Evolutionary conservation across 2,888 invertebrate genomes (phyloP), one percentile per base, ranked within the genome.

Genomic region (Pseudolycoriella hygida): DNA sequence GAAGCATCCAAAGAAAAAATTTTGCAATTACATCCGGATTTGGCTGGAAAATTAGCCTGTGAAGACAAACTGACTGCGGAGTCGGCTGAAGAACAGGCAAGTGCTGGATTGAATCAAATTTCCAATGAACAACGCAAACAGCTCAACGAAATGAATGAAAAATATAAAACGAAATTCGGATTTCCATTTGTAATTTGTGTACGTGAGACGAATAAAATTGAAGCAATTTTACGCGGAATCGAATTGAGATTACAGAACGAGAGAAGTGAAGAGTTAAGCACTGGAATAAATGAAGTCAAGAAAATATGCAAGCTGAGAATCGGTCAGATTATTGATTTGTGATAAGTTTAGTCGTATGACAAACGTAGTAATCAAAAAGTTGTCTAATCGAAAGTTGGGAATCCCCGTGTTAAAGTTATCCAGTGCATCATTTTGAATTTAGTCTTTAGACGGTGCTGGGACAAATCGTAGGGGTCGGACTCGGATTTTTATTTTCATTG

Each of bases 131-230:
- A 77, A 50, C 73, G 69, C 55, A 54, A 55, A 15, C 58, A 61
- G 38, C 64, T 79, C 40, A 67, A 67, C 45, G 55, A 62, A 32
- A 60, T 67, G 46, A 71, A 71, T 54, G 53, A 57, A 46, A 53
- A 55, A 50, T 80, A 80, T 55, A 75, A 71, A 58, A 57, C 62
- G 3, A 77, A 76, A 57, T 79, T 78, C 57, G 71, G 71, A 19
- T 79, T 79, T 55, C 78, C 80, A 2, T 80, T 80, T 57, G 71
- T 80, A 42, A 75, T 78, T 49, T 78, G 78, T 53, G 76, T 73
- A 1, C 66, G 76, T 48, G 71, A 74, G 59, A 76, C 76, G 53
- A 44, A 44, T 17, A 74, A 75, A 57, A 62, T 74, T 10, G 60
- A 67, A 43, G 67, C 72, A 5, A 76, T 80, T 51, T 61, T 78